A percentile compares a stretch with the other conserved stretches of the same genome.
Evolutionary conservation across 2,113 vertebrate species (phyloP).

Genomic region (Ranitomeya imitator): DNA sequence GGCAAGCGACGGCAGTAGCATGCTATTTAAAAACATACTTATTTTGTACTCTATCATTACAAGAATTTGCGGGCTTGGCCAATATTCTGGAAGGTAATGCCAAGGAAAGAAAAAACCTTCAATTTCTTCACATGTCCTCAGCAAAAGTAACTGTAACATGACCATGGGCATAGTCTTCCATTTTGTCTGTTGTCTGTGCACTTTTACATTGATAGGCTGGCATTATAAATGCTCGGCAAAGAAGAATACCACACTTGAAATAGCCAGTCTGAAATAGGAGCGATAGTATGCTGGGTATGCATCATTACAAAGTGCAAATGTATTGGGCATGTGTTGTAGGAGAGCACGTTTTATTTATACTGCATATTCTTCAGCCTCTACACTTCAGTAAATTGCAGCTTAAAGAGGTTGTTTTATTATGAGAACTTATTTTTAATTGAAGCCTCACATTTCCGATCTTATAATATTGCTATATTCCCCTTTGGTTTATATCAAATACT

Average conservation of each 20-base stretch:
- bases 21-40: conserved; percentile 52
- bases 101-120: neutral
- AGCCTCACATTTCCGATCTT: neutral
- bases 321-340: neutral
- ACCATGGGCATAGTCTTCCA: neutral
- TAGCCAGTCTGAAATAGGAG: conserved; percentile 17
- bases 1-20: conserved; percentile 15
- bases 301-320: conserved; percentile 16
- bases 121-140: neutral
- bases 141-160: neutral
- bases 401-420: neutral
- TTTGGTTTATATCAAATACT: no score
- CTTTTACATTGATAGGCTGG: neutral
- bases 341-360: neutral
- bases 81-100: neutral
- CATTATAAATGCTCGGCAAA: neutral
- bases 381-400: neutral
- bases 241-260: conserved; percentile 6
- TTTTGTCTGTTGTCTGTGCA: neutral
- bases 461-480: no score
- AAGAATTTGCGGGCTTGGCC: conserved; percentile 34
- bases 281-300: conserved; percentile 28
- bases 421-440: neutral
- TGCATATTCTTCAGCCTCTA: neutral
- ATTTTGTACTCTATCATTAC: conserved; percentile 41